These are phyloP conservation scores for Mareca strepera DNA, from an alignment of 2,797 vertebrate species.

Conservation along the genomic window DNA sequence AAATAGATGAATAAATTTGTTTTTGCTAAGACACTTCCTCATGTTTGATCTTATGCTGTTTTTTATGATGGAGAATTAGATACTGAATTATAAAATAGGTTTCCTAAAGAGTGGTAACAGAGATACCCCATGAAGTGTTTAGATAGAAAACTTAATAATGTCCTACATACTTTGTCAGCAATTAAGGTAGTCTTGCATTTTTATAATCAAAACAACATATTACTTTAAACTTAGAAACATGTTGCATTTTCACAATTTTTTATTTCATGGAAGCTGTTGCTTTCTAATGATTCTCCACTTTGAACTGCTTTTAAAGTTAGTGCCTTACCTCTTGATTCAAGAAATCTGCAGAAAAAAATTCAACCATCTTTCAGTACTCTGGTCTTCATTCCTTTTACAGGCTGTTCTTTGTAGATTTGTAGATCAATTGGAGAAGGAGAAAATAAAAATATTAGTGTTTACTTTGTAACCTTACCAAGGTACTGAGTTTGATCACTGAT, in stretches of 20 bases:
- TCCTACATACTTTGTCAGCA: neutral
- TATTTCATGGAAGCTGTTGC: neutral
- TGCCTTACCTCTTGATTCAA: neutral
- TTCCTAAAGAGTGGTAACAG: neutral
- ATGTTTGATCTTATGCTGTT: neutral
- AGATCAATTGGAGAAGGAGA: neutral
- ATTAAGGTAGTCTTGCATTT: neutral
- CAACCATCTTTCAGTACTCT: neutral
- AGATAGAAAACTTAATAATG: neutral
- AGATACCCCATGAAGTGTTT: neutral
- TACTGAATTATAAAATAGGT: neutral
- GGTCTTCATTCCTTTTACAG: neutral
- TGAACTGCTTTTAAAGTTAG: neutral
- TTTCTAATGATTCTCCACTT: neutral
- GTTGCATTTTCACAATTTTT: neutral
- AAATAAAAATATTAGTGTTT: neutral
- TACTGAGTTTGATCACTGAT: neutral
- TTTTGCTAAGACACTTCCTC: constrained; percentile 27
- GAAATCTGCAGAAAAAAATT: neutral
- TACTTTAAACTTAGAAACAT: neutral
- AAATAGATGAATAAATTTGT: constrained; percentile 41
- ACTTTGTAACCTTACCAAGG: neutral
- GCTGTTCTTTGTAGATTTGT: neutral
- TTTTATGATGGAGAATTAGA: neutral
- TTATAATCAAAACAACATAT: neutral